Evolutionary conservation across 2,113 vertebrate genomes (phyloP).

Genomic region (Ovibos moschatus): DNA sequence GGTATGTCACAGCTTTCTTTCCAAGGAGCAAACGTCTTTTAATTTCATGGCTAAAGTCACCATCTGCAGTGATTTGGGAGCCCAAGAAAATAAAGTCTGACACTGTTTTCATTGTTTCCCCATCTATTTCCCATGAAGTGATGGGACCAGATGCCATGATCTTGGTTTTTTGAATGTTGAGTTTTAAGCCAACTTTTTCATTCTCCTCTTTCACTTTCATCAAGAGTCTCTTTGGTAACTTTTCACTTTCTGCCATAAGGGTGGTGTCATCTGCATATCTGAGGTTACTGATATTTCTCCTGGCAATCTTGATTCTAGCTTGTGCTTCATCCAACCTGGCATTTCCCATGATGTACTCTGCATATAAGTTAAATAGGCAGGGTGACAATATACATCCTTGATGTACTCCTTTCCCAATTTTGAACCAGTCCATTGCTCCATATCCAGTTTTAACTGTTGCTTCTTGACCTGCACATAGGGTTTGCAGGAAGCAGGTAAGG

Average conservation of each 20-base stretch:
- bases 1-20: not conserved
- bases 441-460: not conserved
- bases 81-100: not conserved
- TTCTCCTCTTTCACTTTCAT: not conserved
- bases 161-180: not conserved
- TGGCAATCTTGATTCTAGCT: not conserved
- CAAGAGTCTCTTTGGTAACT: not conserved
- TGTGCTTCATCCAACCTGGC: not conserved
- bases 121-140: not conserved
- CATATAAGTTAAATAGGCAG: not conserved
- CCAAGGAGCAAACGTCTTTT: not conserved
- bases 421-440: not conserved
- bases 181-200: not conserved
- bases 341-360: not conserved
- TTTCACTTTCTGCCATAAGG: not conserved
- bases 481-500: not conserved
- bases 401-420: not conserved
- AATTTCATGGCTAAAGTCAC: not conserved
- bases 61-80: not conserved
- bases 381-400: not conserved
- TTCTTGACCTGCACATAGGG: not conserved
- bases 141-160: not conserved
- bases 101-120: not conserved
- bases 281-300: not conserved
- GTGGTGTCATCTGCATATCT: not conserved